Evolutionary conservation across 1,140 invertebrate species (phyloP).

Genomic region (Nephotettix cincticeps): DNA sequence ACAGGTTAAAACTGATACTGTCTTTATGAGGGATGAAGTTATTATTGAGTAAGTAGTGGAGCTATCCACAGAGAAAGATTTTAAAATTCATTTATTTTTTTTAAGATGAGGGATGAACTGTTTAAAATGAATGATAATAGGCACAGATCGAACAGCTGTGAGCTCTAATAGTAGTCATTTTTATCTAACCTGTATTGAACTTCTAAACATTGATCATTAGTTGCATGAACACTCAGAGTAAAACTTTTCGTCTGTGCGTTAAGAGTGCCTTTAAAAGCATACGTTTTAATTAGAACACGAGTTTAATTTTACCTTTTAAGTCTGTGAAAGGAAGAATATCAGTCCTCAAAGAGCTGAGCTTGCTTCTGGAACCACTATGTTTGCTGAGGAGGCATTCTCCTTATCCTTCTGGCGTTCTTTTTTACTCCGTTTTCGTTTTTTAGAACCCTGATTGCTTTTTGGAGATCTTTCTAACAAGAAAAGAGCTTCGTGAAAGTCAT

Average conservation of each 20-base stretch:
- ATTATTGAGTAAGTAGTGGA: too few species aligned
- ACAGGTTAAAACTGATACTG: background rate
- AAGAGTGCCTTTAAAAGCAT: background rate
- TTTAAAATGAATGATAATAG: background rate
- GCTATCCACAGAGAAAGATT: too few species aligned
- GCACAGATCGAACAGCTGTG: background rate
- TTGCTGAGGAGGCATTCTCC: constrained; percentile 8
- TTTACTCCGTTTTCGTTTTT: constrained; percentile 23
- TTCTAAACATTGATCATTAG: background rate
- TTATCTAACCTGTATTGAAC: background rate
- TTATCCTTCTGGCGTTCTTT: constrained; percentile 25
- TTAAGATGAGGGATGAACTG: too few species aligned
- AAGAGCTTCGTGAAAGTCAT: constrained; percentile 61
- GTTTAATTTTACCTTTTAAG: background rate
- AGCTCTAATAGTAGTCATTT: background rate
- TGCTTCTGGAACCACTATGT: constrained; percentile 21
- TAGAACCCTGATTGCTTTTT: constrained; percentile 42
- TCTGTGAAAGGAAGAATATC: background rate
- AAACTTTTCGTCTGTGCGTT: background rate
- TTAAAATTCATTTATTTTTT: too few species aligned
- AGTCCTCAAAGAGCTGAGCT: constrained; percentile 21
- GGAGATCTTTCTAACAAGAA: constrained; percentile 57
- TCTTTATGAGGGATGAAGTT: too few species aligned
- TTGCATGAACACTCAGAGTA: background rate
- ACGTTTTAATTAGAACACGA: background rate